Evolutionary conservation across 2,888 invertebrate species (phyloP), one percentile per base, ranked within the genome.

Genomic region (Agrochola circellaris): DNA sequence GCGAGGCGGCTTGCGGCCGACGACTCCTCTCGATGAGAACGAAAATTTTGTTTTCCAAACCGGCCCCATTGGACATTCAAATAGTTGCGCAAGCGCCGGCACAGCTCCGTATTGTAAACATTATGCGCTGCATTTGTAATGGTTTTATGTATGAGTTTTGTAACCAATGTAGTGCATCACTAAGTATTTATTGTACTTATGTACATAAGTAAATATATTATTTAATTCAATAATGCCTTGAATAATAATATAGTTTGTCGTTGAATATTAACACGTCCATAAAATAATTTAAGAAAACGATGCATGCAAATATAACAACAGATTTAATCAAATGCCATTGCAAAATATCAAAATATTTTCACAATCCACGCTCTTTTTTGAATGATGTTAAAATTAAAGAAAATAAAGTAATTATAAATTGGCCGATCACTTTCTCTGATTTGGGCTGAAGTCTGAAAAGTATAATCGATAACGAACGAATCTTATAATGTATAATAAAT

Each of bases 11-110:
- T 85, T 72, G 89, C 92, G 93, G 93, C 89, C 93, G 89, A 90
- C 92, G 93, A 92, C 93, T 92, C 85, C 87, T 89, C 87, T 87
- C 87, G 86, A 88, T 92, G 91, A 90, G 92, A 93, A 92, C 87
- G 91, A 93, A 93, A 92, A 92, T 90, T 92, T 92, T 92, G 90
- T 93, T 93, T 93, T 92, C 90, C 86, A 92, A 94, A 93, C 93
- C 92, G 90, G 91, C 89, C 87, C 89, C 87, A 93, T 95, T 95
- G 94, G 93, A 94, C 92, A 94, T 93, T 94, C 92, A 93, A 92
- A 93, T 91, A 85, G 91, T 94, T 94, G 93, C 93, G 92, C 93
- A 94, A 94, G 92, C 91, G 90, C 84, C 89, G 81, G 80, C 73
- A 82, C 81, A 84, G 84, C 85, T 87, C 81, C 80, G 87, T 87